Conservation (phyloP, 2,797 vertebrate species). For the Macropus fuliginosus region DNA sequence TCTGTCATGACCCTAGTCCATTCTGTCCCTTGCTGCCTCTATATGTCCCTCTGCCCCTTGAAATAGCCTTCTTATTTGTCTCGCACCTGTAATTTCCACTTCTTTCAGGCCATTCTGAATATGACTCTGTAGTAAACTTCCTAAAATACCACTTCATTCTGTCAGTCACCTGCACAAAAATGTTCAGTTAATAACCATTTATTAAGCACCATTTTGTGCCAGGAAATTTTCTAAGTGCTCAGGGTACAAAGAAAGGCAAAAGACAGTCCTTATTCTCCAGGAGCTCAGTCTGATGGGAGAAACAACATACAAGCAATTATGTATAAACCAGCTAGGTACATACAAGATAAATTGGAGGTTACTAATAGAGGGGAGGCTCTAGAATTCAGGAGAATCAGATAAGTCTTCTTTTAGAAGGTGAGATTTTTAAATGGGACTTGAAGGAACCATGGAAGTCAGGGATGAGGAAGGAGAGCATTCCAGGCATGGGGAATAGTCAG, state of each 20-base stretch:
- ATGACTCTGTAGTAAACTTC: neutral
- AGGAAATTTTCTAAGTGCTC: neutral
- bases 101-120: neutral
- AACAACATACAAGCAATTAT: neutral
- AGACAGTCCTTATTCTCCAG: neutral
- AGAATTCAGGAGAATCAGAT: neutral
- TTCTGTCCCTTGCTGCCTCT: neutral
- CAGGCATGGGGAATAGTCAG: neutral
- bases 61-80: neutral
- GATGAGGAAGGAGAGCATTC: neutral
- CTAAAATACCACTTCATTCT: neutral
- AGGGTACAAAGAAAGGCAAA: neutral
- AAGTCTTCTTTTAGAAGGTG: neutral
- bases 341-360: neutral
- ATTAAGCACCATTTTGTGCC: neutral
- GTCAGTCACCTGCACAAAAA: neutral
- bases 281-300: neutral
- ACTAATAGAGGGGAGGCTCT: neutral
- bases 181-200: neutral
- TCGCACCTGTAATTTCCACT: neutral
- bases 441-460: neutral
- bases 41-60: neutral
- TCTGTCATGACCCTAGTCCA: neutral
- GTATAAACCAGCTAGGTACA: neutral
- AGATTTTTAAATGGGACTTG: neutral